Conservation (phyloP, 2,888 invertebrate genomes). For the Cephonodes hylas region DNA sequence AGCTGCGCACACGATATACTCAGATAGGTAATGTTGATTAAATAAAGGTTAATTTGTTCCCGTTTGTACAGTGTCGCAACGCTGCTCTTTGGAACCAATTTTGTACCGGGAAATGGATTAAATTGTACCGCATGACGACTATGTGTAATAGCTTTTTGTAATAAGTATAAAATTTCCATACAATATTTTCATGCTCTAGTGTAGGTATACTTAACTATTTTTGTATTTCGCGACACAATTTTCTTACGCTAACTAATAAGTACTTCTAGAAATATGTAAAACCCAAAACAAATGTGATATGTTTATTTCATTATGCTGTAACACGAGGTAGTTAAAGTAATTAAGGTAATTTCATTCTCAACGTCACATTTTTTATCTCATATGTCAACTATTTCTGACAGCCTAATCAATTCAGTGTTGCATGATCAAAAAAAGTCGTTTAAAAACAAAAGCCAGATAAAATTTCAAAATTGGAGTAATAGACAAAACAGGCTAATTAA, state of each 20-base stretch:
- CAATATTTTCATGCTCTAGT: no score
- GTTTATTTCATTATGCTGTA: no score
- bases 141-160: neutral
- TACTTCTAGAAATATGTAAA: no score
- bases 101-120: neutral
- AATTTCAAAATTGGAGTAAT: neutral
- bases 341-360: neutral
- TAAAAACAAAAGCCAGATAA: neutral
- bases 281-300: no score
- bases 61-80: conserved; percentile 19
- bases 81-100: conserved; percentile 1
- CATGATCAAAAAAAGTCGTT: neutral
- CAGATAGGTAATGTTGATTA: conserved; percentile 38
- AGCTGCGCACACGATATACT: conserved; percentile 25
- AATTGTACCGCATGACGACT: neutral
- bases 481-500: neutral
- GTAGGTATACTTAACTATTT: no score
- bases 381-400: neutral
- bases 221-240: no score
- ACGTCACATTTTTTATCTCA: neutral
- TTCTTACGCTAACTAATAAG: no score
- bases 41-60: conserved; percentile 50
- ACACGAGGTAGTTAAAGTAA: no score
- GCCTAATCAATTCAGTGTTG: neutral
- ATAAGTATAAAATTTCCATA: neutral